Evolutionary conservation across 2,113 vertebrate genomes (phyloP).

Genomic region (Heterotilapia buettikoferi): DNA sequence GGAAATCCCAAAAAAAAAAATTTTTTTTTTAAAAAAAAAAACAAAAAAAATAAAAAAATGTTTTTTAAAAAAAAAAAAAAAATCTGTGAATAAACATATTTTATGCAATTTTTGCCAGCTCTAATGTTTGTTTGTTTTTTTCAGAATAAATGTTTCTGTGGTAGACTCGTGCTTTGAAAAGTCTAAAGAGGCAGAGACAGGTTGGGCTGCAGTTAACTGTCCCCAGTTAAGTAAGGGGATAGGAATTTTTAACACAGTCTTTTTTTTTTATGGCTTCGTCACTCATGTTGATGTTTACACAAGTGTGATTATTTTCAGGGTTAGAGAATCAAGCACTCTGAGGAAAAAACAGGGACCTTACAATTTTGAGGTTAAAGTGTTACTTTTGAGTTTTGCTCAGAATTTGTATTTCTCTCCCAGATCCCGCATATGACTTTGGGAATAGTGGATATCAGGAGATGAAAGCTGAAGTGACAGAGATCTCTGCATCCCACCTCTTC

Average conservation of each 20-base stretch:
- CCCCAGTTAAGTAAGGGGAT: background rate
- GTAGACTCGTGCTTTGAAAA: background rate
- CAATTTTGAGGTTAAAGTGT: background rate
- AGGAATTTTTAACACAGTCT: slow-evolving; percentile 38
- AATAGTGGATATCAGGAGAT: slow-evolving; percentile 79
- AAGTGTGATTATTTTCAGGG: background rate
- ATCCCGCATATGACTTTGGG: slow-evolving; percentile 57
- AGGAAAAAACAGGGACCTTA: background rate
- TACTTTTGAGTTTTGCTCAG: background rate
- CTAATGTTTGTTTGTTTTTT: background rate
- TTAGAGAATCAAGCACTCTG: background rate
- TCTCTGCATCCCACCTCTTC: slow-evolving; percentile 72
- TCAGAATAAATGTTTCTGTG: background rate
- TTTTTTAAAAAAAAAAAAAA: no score
- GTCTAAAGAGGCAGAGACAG: background rate
- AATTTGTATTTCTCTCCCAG: background rate
- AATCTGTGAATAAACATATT: background rate
- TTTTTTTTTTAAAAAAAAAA: fast-evolving
- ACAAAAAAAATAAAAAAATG: no score
- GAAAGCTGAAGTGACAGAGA: slow-evolving; percentile 82
- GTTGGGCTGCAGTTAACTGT: slow-evolving; percentile 4
- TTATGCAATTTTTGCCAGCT: background rate
- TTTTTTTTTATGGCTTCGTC: slow-evolving; percentile 17
- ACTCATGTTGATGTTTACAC: slow-evolving; percentile 7
- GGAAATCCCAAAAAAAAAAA: no score